Percentiles rank a stretch among this genome's conserved stretches.
Conservation (phyloP, 2,888 invertebrate species). For the Erebia ligea region DNA sequence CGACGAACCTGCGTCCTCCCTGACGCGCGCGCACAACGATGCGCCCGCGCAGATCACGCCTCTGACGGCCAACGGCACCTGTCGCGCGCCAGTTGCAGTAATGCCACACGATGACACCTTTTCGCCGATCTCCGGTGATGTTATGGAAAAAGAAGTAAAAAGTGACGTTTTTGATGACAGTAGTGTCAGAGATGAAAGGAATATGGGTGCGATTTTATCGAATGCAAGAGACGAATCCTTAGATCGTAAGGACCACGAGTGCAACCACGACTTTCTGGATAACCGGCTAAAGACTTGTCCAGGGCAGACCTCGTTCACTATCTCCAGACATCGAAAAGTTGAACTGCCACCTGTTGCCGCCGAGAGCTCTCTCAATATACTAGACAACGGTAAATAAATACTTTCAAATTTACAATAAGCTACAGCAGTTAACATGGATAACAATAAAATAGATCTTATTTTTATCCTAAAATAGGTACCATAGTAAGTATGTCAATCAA, state of each 20-base stretch:
- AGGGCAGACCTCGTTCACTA: conserved; percentile 81
- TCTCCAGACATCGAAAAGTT: conserved; percentile 85
- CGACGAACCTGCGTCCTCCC: conserved; percentile 66
- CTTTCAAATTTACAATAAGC: no score
- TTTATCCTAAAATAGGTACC: neutral
- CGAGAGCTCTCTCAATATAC: conserved; percentile 62
- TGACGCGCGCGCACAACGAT: conserved; percentile 51
- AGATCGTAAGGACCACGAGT: conserved; percentile 64
- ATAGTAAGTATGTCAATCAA: conserved; percentile 16
- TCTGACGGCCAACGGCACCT: conserved; percentile 26
- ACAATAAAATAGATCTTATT: conserved; percentile 11
- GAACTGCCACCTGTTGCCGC: conserved; percentile 80
- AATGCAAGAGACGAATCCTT: conserved; percentile 58
- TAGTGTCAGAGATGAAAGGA: conserved; percentile 68
- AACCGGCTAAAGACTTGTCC: conserved; percentile 73
- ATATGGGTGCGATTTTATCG: conserved; percentile 73
- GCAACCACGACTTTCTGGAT: conserved; percentile 73
- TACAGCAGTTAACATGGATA: no score
- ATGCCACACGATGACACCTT: conserved; percentile 71
- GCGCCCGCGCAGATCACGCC: conserved; percentile 45
- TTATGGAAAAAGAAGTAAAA: conserved; percentile 69
- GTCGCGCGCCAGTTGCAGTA: conserved; percentile 48
- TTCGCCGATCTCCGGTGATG: conserved; percentile 60
- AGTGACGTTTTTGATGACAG: conserved; percentile 70
- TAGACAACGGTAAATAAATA: conserved; percentile 67